phyloP scores from a whole-genome alignment of 2,888 invertebrate species.

The Octonoba sinensis region DNA sequence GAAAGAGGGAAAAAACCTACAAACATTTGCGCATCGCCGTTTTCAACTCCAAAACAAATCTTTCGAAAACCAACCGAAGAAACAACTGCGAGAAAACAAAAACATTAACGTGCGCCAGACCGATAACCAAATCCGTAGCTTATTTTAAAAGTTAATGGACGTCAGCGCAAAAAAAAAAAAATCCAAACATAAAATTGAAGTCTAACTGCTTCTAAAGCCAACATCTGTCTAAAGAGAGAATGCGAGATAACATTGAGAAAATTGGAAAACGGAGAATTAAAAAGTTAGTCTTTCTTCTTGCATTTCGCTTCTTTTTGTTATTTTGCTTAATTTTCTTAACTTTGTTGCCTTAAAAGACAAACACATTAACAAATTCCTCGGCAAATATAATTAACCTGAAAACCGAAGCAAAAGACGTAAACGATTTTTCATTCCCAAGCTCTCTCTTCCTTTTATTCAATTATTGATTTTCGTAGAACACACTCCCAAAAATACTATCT shows the following conservation, averaged over 20 bases:
- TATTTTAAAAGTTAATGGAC: slow-evolving; percentile 30
- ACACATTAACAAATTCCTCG: slow-evolving; percentile 49
- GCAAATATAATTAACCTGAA: slow-evolving; percentile 55
- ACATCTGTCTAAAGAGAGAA: slow-evolving; percentile 24
- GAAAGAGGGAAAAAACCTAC: not conserved
- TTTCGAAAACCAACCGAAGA: too few species aligned
- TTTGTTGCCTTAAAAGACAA: slow-evolving; percentile 45
- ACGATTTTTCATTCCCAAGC: slow-evolving; percentile 28
- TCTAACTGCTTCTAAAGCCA: slow-evolving; percentile 16
- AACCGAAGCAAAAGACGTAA: slow-evolving; percentile 23
- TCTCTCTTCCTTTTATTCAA: slow-evolving; percentile 31
- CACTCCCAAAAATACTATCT: slow-evolving; percentile 8
- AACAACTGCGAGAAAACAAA: not conserved
- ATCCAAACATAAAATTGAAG: not conserved
- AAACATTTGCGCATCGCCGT: not conserved
- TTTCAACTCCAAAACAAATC: not conserved
- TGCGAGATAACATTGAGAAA: slow-evolving; percentile 17
- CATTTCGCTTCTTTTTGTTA: not conserved
- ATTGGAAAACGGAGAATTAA: slow-evolving; percentile 28
- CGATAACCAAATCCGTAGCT: slow-evolving; percentile 15
- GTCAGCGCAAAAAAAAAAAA: slow-evolving; percentile 11
- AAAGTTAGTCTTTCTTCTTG: slow-evolving; percentile 16
- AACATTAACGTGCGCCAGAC: slow-evolving; percentile 9
- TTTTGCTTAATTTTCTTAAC: slow-evolving; percentile 27
- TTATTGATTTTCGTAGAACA: slow-evolving; percentile 29